These are phyloP conservation scores for Temnothorax longispinosus DNA, from an alignment of 1,140 invertebrate species.

Conservation along the genomic window DNA sequence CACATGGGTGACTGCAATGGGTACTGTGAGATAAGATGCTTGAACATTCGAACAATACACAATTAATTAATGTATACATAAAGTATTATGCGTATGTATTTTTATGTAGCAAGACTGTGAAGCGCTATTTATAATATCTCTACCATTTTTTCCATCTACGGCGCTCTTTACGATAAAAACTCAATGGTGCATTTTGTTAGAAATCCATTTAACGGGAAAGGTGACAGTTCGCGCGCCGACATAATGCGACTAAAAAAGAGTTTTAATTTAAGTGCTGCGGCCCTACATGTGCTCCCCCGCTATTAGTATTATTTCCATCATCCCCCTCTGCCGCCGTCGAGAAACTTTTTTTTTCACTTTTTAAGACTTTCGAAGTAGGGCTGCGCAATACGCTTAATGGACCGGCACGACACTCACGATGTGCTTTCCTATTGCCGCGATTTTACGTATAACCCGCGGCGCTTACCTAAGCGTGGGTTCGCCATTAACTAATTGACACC, in stretches of 20 bases:
- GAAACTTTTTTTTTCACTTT: constrained; percentile 38
- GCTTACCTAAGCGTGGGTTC: constrained; percentile 37
- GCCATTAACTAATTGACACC: constrained; percentile 72
- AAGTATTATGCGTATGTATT: too few relatives aligned
- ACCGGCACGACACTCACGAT: constrained; percentile 58
- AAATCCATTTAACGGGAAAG: constrained; percentile 51
- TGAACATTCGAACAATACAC: neutral
- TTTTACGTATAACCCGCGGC: constrained; percentile 41
- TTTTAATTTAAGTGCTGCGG: constrained; percentile 52
- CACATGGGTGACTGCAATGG: too few relatives aligned
- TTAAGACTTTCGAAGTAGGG: constrained; percentile 25
- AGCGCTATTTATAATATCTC: neutral
- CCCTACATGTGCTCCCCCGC: constrained; percentile 37
- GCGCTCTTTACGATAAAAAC: constrained; percentile 1
- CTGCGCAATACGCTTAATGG: constrained; percentile 75
- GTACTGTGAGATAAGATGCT: neutral
- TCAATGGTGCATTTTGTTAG: constrained; percentile 45
- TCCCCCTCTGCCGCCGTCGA: neutral
- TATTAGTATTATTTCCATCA: constrained; percentile 51
- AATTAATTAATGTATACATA: too few relatives aligned
- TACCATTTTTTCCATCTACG: neutral
- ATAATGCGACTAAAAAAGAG: constrained; percentile 47
- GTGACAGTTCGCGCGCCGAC: constrained; percentile 29
- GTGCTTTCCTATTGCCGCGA: constrained; percentile 63
- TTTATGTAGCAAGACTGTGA: neutral